phyloP scores from a whole-genome alignment of 2,797 vertebrate genomes.

The Tragopan temminckii region DNA sequence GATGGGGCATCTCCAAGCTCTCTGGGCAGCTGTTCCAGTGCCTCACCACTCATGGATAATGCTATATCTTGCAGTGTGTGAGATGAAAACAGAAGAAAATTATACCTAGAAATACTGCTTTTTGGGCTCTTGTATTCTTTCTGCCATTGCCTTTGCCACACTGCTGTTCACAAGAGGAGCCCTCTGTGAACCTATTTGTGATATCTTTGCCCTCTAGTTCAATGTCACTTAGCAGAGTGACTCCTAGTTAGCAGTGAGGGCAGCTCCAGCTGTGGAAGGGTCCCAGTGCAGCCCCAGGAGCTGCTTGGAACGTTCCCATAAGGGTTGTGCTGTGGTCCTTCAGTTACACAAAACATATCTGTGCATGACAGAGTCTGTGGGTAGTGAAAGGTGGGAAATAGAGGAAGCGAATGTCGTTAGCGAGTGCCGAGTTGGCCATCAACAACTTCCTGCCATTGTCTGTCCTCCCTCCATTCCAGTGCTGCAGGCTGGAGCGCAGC shows the following conservation, averaged over 20 bases:
- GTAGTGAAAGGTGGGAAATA: slow-evolving; percentile 71
- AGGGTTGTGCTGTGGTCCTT: neutral
- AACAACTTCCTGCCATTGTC: slow-evolving; percentile 74
- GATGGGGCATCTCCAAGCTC: too few relatives aligned
- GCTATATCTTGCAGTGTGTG: neutral
- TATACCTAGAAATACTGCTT: neutral
- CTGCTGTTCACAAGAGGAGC: neutral
- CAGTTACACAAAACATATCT: fast-evolving
- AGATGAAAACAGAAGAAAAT: neutral
- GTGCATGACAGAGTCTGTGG: neutral
- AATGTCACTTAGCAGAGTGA: too few relatives aligned
- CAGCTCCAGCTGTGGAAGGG: neutral
- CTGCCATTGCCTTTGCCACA: neutral
- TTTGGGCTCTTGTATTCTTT: neutral
- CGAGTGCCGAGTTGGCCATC: neutral
- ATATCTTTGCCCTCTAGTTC: neutral
- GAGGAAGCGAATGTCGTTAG: slow-evolving; percentile 56
- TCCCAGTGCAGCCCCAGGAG: neutral
- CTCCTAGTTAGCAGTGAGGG: neutral
- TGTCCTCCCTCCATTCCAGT: neutral
- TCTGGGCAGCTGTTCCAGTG: too few relatives aligned
- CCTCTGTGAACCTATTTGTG: neutral
- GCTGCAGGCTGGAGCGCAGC: neutral
- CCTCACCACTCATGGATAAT: neutral
- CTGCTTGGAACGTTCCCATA: neutral